These are phyloP conservation scores for Masnerella sp. DNA, from an alignment of 2,888 invertebrate species.

Conservation along the genomic window DNA sequence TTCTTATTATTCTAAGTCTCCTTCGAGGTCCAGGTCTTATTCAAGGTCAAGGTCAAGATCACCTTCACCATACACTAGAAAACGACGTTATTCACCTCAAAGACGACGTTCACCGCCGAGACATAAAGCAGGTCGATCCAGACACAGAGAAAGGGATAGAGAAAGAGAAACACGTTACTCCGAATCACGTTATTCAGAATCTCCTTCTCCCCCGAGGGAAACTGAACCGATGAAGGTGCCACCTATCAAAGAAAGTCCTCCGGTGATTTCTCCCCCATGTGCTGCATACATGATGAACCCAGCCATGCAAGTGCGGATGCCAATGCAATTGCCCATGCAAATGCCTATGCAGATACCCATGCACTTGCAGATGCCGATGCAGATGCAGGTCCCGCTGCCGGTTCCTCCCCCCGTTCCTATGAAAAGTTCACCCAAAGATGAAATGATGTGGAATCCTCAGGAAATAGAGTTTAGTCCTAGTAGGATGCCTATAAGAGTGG, in stretches of 20 bases:
- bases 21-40: background rate
- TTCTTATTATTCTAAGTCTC: background rate
- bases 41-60: constrained; percentile 13
- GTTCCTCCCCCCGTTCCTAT: background rate
- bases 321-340: constrained; percentile 12
- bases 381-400: background rate
- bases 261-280: background rate
- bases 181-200: background rate
- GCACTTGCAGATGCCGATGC: constrained; percentile 1
- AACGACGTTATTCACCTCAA: background rate
- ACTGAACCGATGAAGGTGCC: background rate
- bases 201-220: background rate
- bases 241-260: constrained; percentile 1
- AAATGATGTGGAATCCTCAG: constrained; percentile 20
- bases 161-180: background rate
- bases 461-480: constrained; percentile 40
- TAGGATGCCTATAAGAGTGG: constrained; percentile 20
- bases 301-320: constrained; percentile 8
- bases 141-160: background rate
- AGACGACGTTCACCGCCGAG: background rate
- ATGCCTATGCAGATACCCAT: constrained; percentile 15
- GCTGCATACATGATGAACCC: background rate
- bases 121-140: background rate
- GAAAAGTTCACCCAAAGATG: background rate
- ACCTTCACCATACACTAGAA: constrained; percentile 1